phyloP scores from a whole-genome alignment of 1,140 invertebrate genomes.

The Zophobas morio region DNA sequence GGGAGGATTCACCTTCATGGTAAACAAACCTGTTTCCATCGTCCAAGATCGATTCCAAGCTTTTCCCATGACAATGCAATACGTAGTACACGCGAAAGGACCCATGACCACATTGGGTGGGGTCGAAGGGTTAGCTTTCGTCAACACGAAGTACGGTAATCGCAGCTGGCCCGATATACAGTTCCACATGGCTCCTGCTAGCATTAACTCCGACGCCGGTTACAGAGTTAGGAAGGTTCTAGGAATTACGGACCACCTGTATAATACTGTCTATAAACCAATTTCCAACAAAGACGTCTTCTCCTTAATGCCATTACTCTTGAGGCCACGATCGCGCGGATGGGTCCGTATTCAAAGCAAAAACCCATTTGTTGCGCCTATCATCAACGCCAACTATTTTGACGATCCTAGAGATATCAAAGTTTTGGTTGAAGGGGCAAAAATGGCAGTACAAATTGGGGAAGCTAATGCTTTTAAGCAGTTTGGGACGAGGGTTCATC shows the following conservation, averaged over 20 bases:
- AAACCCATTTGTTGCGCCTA: constrained; percentile 88
- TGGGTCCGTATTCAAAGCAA: constrained; percentile 80
- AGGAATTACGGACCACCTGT: constrained; percentile 87
- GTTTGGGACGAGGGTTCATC: constrained; percentile 83
- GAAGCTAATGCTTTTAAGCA: constrained; percentile 85
- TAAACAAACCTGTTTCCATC: constrained; percentile 84
- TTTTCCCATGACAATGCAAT: constrained; percentile 83
- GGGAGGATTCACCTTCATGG: constrained; percentile 84
- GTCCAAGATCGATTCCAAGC: constrained; percentile 81
- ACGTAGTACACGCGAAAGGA: constrained; percentile 81
- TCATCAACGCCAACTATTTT: constrained; percentile 93
- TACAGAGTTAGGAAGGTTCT: constrained; percentile 82
- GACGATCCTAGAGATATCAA: constrained; percentile 82
- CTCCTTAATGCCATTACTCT: constrained; percentile 86
- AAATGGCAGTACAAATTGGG: constrained; percentile 80
- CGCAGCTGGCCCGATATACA: constrained; percentile 86
- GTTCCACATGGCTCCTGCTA: constrained; percentile 90
- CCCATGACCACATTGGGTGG: constrained; percentile 89
- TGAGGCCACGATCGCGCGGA: constrained; percentile 86
- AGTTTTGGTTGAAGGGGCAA: constrained; percentile 87
- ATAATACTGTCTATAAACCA: constrained; percentile 83
- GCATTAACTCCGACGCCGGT: constrained; percentile 85
- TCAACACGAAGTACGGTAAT: constrained; percentile 84
- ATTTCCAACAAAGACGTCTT: constrained; percentile 80
- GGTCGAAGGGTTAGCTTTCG: constrained; percentile 87